phyloP scores from a whole-genome alignment of 2,888 invertebrate species.

The Drosophila fulvimacula region DNA sequence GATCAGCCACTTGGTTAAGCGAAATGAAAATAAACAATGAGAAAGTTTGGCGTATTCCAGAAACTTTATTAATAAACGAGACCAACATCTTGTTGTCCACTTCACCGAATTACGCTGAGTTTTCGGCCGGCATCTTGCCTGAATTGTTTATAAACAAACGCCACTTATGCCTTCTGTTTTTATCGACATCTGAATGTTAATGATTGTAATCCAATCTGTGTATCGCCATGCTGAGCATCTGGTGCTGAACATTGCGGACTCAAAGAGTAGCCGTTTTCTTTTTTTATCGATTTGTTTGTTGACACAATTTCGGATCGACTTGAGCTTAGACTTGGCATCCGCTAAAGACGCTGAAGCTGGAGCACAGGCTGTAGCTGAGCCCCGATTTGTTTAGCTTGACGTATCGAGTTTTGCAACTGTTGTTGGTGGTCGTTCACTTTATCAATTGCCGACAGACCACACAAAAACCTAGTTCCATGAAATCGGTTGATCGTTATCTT shows the following conservation, averaged over 20 bases:
- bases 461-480: conserved; percentile 50
- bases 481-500: neutral
- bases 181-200: conserved; percentile 27
- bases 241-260: conserved; percentile 30
- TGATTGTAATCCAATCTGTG: conserved; percentile 54
- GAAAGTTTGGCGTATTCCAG: conserved; percentile 7
- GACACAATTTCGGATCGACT: conserved; percentile 45
- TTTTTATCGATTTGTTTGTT: conserved; percentile 61
- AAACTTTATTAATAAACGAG: conserved; percentile 29
- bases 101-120: conserved; percentile 70
- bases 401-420: conserved; percentile 60
- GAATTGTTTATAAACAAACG: conserved; percentile 36
- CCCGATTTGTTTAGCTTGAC: conserved; percentile 52
- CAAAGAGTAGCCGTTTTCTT: conserved; percentile 43
- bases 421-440: conserved; percentile 64
- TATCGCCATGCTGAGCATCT: conserved; percentile 25
- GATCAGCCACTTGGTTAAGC: neutral
- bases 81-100: conserved; percentile 12
- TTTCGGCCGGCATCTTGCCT: neutral
- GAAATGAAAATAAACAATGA: conserved; percentile 42
- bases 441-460: conserved; percentile 70
- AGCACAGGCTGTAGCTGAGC: conserved; percentile 6
- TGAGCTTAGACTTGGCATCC: conserved; percentile 25
- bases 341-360: conserved; percentile 7
- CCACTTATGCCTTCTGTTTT: conserved; percentile 17